phyloP scores from a whole-genome alignment of 92 coral and sea anemone species.

The Bergia puertoricense region DNA sequence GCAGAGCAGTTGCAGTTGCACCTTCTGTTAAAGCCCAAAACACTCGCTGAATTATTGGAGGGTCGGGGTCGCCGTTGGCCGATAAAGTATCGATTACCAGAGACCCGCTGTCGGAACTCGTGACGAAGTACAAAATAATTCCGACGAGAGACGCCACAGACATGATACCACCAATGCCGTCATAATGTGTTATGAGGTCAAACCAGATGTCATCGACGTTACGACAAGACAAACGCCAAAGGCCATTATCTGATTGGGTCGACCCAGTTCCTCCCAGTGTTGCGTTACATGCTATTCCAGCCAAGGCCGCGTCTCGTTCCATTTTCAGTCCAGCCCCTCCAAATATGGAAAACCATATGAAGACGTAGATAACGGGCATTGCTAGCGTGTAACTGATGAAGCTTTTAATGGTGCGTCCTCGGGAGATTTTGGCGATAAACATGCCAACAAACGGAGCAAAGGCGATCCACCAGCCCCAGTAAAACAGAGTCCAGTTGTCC shows the following conservation, averaged over 20 bases:
- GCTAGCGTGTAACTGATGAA: slow-evolving; percentile 74
- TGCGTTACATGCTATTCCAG: slow-evolving; percentile 60
- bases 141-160: slow-evolving; percentile 67
- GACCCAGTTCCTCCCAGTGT: slow-evolving; percentile 57
- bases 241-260: slow-evolving; percentile 53
- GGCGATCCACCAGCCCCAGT: slow-evolving; percentile 89
- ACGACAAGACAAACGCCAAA: slow-evolving; percentile 88
- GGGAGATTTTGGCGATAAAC: slow-evolving; percentile 75
- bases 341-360: slow-evolving; percentile 80
- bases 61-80: slow-evolving; percentile 88
- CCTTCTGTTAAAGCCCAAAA: slow-evolving; percentile 96
- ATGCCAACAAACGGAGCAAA: slow-evolving; percentile 81
- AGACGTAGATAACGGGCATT: slow-evolving; percentile 63
- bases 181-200: slow-evolving; percentile 76
- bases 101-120: slow-evolving; percentile 95
- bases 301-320: slow-evolving; percentile 82
- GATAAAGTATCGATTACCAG: slow-evolving; percentile 84
- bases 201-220: slow-evolving; percentile 68
- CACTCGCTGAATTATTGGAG: slow-evolving; percentile 79
- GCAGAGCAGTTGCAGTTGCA: slow-evolving; percentile 84
- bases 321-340: slow-evolving; percentile 87
- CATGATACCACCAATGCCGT: slow-evolving; percentile 65
- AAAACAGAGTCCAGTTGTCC: slow-evolving; percentile 74
- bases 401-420: slow-evolving; percentile 71
- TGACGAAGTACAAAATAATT: slow-evolving; percentile 82